Evolutionary conservation across 2,888 invertebrate species (phyloP), one percentile per base, ranked within the genome.

Genomic region (Melanostoma mellinum): DNA sequence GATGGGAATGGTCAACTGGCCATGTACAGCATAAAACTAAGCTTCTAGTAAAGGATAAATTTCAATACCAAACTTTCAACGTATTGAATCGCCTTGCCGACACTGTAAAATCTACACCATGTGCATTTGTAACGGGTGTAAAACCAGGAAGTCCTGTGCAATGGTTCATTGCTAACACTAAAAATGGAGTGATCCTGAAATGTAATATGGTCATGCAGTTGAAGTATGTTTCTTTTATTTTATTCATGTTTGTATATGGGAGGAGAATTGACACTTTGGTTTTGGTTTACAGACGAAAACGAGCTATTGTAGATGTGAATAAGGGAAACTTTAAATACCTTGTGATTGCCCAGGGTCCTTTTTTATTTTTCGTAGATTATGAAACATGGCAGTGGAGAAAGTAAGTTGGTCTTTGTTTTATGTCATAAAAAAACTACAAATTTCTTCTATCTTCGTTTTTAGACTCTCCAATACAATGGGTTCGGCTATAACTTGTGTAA

Each of bases 1-100:
- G 92, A 36, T 94, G 94, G 94, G 92, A 93, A 55, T 94, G 94
- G 94, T 92, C 93, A 61, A 93, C 92, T 6, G 93, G 93, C 8
- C 89, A 92, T 4, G 91, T 93, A 33, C 89, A 87, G 2, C 86
- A 86, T 10, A 86, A 76, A 3, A 9, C 86, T 1, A 9, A 75
- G 2, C 8, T 90, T 0, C 68, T 86, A 0, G 42, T 87, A 2
- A 44, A 6, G 0, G 67, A 32, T 2, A 40, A 44, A 0, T 33
- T 40, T 0, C n/a, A 67, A 33, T 69, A 89, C 6, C 33, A 86
- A 2, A 89, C 88, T 33, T 90, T 88, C 85, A 86, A 89, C 77
- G 78, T 90, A 3, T 56, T 90, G 0, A 88, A 90, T 73, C 71
- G 89, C 20, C 88, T 87, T 71, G 87, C 20, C 20, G 20, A 20